phyloP scores from a whole-genome alignment of 2,888 invertebrate genomes.

The Papilio elwesi region DNA sequence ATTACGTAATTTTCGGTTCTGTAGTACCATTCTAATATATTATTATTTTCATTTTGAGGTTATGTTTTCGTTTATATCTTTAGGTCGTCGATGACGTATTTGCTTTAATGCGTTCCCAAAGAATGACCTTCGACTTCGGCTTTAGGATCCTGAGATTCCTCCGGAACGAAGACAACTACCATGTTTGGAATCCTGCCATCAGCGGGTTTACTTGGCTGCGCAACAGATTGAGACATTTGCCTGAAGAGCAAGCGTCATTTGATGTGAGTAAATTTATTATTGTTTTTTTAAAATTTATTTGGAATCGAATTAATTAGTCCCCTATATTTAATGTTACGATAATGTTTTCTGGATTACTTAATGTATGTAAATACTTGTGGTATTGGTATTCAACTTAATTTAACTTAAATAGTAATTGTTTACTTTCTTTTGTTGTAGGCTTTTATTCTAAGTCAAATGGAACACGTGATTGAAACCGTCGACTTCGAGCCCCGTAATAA shows the following conservation, averaged over 20 bases:
- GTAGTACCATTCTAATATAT: too few relatives aligned
- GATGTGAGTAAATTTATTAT: constrained; percentile 59
- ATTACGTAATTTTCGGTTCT: too few relatives aligned
- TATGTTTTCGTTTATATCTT: constrained; percentile 39
- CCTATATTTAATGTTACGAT: too few relatives aligned
- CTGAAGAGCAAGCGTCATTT: constrained; percentile 63
- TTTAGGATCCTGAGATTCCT: constrained; percentile 73
- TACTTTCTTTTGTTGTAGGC: constrained; percentile 51
- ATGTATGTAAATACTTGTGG: too few relatives aligned
- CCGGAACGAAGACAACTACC: constrained; percentile 65
- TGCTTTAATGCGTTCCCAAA: constrained; percentile 69
- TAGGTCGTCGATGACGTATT: constrained; percentile 76
- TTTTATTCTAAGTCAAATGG: constrained; percentile 62
- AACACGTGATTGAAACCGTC: constrained; percentile 62
- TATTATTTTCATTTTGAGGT: too few relatives aligned
- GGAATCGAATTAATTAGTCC: too few relatives aligned
- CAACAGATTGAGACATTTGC: constrained; percentile 69
- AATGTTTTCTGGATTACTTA: too few relatives aligned
- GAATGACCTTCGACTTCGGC: constrained; percentile 62
- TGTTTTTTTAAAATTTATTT: too few relatives aligned
- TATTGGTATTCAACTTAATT: too few relatives aligned
- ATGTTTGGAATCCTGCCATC: constrained; percentile 77
- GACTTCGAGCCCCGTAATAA: constrained; percentile 57
- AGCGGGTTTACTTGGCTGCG: constrained; percentile 70
- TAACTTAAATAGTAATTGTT: background rate